phyloP scores from a whole-genome alignment of 2,797 vertebrate species.

The Hafferia zeledoni region DNA sequence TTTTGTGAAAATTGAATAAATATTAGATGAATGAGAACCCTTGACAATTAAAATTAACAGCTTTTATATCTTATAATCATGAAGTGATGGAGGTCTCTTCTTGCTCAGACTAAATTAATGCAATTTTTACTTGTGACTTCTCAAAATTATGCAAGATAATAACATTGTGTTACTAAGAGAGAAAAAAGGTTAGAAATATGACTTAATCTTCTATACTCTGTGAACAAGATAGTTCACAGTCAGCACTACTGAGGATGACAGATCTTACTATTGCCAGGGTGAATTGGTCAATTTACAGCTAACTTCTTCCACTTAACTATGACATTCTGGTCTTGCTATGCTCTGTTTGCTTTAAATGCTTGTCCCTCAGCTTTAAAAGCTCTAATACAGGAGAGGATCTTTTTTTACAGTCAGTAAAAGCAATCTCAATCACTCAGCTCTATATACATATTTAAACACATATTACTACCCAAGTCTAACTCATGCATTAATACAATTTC shows the following conservation, averaged over 20 bases:
- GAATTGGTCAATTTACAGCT: neutral
- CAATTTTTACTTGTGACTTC: neutral
- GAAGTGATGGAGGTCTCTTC: neutral
- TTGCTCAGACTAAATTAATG: neutral
- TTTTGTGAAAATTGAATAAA: neutral
- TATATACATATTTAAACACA: neutral
- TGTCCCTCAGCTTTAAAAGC: neutral
- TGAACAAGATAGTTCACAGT: neutral
- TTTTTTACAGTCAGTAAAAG: neutral
- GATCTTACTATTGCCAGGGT: neutral
- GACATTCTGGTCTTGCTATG: neutral
- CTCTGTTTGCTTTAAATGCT: neutral
- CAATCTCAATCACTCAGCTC: neutral
- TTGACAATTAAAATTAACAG: neutral
- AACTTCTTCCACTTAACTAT: neutral
- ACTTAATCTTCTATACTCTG: neutral
- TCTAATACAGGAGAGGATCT: neutral
- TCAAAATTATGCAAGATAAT: neutral
- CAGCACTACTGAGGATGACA: neutral
- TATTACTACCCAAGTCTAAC: neutral
- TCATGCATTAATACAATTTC: neutral
- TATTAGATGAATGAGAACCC: neutral
- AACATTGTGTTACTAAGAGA: neutral
- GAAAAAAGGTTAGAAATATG: neutral
- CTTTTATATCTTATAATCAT: neutral